Evolutionary conservation across 2,888 invertebrate species (phyloP).

Genomic region (Dicyrtomina minuta): DNA sequence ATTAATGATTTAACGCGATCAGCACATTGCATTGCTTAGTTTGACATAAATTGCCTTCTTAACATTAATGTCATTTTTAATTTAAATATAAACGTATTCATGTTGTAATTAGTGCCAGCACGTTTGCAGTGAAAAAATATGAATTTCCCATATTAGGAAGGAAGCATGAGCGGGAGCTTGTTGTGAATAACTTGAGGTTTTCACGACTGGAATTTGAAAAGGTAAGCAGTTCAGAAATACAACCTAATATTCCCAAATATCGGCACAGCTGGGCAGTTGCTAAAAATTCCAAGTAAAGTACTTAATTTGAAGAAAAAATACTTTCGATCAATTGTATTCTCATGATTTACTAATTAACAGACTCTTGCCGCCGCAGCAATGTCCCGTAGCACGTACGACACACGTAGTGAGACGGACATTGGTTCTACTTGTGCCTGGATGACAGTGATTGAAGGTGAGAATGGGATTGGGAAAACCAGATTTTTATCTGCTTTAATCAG

Average conservation of each 20-base stretch:
- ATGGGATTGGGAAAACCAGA: slow-evolving; percentile 64
- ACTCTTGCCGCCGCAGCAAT: not conserved
- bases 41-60: not conserved
- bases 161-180: slow-evolving; percentile 39
- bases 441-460: slow-evolving; percentile 62
- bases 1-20: no score
- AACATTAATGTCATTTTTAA: not conserved
- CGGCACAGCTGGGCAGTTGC: no score
- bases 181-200: slow-evolving; percentile 32
- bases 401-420: slow-evolving; percentile 5
- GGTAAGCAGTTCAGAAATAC: not conserved
- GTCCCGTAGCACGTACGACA: not conserved
- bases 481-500: slow-evolving; percentile 61
- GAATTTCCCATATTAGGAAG: slow-evolving; percentile 48
- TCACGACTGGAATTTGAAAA: slow-evolving; percentile 30
- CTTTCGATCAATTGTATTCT: no score
- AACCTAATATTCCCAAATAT: not conserved
- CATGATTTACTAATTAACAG: not conserved
- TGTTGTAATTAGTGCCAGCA: slow-evolving; percentile 32
- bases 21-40: not conserved
- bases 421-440: slow-evolving; percentile 42
- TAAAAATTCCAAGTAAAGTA: no score
- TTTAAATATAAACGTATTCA: not conserved
- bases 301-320: no score
- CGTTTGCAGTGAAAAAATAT: slow-evolving; percentile 38